These are phyloP conservation scores for Trachemys scripta DNA, from an alignment of 2,113 vertebrate species.

Conservation along the genomic window DNA sequence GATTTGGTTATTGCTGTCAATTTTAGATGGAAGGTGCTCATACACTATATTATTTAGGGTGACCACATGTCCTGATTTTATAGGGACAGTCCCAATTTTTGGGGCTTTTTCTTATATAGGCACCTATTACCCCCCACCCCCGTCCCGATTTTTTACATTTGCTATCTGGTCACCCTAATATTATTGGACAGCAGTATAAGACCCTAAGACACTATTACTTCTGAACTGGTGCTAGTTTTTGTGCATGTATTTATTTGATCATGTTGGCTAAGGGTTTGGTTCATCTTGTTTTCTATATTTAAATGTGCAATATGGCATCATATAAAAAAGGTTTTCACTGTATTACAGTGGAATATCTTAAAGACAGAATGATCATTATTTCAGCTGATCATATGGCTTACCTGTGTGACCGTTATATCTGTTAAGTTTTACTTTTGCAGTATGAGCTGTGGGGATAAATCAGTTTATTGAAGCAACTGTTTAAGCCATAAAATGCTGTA, in stretches of 20 bases:
- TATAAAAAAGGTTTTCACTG: background rate
- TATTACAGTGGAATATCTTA: background rate
- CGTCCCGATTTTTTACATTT: no score
- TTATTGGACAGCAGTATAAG: background rate
- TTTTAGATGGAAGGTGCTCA: background rate
- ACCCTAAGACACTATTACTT: background rate
- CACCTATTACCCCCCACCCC: no score
- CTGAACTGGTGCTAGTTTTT: background rate
- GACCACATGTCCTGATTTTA: no score
- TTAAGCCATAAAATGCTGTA: slow-evolving; percentile 52
- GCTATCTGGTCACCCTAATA: no score
- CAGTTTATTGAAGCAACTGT: slow-evolving; percentile 63
- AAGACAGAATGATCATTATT: slow-evolving; percentile 4
- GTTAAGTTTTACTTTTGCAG: slow-evolving; percentile 53
- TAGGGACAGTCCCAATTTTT: no score
- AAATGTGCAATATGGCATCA: background rate
- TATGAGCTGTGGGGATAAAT: slow-evolving; percentile 35
- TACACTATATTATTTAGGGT: background rate
- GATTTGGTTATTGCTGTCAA: background rate
- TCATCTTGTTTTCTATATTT: background rate
- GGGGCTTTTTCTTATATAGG: no score
- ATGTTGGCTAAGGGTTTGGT: background rate
- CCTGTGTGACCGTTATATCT: background rate
- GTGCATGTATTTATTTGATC: background rate
- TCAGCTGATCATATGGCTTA: slow-evolving; percentile 10